Evolutionary conservation across 2,797 vertebrate species (phyloP).

Genomic region (Oophaga sylvatica): DNA sequence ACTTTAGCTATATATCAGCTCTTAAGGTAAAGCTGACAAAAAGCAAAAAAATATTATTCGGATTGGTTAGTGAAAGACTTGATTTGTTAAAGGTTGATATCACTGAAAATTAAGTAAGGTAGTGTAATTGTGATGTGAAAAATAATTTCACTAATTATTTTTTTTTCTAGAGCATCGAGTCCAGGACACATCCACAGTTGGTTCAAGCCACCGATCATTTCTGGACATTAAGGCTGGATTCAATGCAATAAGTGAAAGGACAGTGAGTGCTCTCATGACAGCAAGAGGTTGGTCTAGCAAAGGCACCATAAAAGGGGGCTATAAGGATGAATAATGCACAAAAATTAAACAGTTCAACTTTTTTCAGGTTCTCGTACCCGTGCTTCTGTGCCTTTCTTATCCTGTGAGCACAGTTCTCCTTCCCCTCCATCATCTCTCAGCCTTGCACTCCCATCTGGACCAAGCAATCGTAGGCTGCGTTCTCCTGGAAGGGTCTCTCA

Average conservation of each 20-base stretch:
- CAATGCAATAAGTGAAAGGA: slow-evolving; percentile 74
- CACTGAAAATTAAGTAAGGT: neutral
- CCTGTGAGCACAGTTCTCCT: slow-evolving; percentile 68
- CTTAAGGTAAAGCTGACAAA: too few relatives aligned
- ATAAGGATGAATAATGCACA: neutral
- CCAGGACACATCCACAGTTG: slow-evolving; percentile 88
- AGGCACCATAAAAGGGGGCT: neutral
- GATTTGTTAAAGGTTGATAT: too few relatives aligned
- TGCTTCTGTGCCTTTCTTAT: slow-evolving; percentile 70
- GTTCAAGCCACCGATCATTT: slow-evolving; percentile 85
- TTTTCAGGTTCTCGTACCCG: slow-evolving; percentile 69
- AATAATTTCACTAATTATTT: neutral
- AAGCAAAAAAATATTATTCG: too few relatives aligned
- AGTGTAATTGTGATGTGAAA: neutral
- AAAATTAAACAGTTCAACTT: slow-evolving; percentile 20
- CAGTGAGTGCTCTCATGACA: slow-evolving; percentile 78
- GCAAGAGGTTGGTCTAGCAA: slow-evolving; percentile 79
- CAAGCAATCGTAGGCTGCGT: slow-evolving; percentile 53
- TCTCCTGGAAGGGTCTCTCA: slow-evolving; percentile 71
- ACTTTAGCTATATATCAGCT: too few relatives aligned
- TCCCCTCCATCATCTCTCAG: slow-evolving; percentile 55
- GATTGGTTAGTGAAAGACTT: too few relatives aligned
- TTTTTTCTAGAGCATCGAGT: slow-evolving; percentile 80
- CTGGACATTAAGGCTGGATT: slow-evolving; percentile 80
- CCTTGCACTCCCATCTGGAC: slow-evolving; percentile 49